Conservation (phyloP, 2,113 vertebrate species). For the Murina feae region DNA sequence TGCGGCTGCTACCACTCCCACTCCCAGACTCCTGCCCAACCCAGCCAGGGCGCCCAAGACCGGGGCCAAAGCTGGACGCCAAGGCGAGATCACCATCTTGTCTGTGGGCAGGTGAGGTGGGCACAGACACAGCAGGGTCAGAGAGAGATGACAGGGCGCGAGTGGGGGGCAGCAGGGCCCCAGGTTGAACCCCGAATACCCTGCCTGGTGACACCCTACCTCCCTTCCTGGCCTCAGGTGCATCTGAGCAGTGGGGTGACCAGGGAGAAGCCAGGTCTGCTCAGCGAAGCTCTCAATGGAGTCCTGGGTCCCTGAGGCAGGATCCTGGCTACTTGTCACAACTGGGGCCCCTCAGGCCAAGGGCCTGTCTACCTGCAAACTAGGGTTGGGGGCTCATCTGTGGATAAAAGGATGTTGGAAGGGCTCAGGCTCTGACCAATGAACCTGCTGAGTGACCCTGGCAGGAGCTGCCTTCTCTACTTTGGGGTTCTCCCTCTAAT, state of each 20-base stretch:
- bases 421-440: neutral
- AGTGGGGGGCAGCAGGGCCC: neutral
- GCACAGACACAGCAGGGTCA: neutral
- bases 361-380: neutral
- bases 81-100: constrained; percentile 87
- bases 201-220: neutral
- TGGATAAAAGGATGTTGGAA: neutral
- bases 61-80: constrained; percentile 75
- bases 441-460: neutral
- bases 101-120: constrained; percentile 91
- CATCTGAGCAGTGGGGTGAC: neutral
- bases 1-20: neutral
- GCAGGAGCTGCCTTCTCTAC: neutral
- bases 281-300: neutral
- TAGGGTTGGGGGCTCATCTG: neutral
- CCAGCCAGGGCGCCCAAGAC: constrained; percentile 71
- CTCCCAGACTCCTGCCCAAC: constrained; percentile 43
- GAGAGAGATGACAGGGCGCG: neutral
- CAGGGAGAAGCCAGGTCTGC: neutral
- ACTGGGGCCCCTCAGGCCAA: neutral
- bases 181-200: neutral
- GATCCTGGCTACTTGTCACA: neutral
- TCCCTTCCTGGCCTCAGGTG: neutral
- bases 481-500: neutral
- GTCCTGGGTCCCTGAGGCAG: neutral